Conservation (phyloP, 2,888 invertebrate genomes). For the Nemurella pictetii region DNA sequence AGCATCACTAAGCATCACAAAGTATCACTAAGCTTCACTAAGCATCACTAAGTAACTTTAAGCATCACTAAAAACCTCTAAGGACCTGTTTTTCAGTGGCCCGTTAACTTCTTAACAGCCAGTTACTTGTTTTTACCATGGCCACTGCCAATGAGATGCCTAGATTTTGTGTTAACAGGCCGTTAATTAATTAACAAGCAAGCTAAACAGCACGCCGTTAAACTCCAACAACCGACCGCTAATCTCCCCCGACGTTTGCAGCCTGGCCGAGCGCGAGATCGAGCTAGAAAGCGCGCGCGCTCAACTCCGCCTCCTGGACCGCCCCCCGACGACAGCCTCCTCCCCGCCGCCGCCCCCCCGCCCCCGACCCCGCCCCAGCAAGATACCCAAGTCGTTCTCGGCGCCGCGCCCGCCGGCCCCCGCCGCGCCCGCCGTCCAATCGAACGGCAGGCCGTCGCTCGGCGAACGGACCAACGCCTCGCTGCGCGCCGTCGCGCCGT, state of each 20-base stretch:
- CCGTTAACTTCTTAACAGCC: no score
- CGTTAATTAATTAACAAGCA: no score
- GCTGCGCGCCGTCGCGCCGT: not conserved
- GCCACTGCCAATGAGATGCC: no score
- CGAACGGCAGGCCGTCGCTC: not conserved
- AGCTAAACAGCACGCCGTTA: no score
- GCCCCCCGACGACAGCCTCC: constrained; percentile 53
- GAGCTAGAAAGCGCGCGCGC: constrained; percentile 82
- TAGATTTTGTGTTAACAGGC: no score
- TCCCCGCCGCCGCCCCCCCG: constrained; percentile 44
- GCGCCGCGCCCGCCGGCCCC: constrained; percentile 37
- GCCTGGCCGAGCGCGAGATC: constrained; percentile 76
- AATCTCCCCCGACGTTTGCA: constrained; percentile 48
- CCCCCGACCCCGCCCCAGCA: constrained; percentile 61
- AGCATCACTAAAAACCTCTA: no score
- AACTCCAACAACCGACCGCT: no score
- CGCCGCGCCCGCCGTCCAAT: not conserved
- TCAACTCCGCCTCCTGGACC: constrained; percentile 72
- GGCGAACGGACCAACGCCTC: constrained; percentile 47
- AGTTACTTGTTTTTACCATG: no score
- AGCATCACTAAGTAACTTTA: no score
- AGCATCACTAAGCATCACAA: no score
- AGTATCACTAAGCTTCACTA: no score
- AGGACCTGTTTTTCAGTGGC: no score
- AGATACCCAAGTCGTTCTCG: constrained; percentile 63